phyloP scores from a whole-genome alignment of 2,888 invertebrate species.

The Keiferia lycopersicella region DNA sequence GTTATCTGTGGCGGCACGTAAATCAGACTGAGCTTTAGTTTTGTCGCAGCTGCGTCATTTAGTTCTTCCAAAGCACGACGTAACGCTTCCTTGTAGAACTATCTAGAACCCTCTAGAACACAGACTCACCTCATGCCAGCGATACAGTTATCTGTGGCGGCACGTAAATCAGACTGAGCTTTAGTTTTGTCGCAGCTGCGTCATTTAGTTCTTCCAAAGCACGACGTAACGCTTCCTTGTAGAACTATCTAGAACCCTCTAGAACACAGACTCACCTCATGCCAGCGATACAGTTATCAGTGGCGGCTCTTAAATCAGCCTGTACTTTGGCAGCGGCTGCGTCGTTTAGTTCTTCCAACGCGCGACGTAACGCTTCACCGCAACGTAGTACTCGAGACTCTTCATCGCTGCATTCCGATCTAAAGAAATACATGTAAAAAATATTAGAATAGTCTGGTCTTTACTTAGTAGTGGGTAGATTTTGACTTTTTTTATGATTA shows the following conservation, averaged over 20 bases:
- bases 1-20: background rate
- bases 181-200: background rate
- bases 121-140: background rate
- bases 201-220: no score
- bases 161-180: background rate
- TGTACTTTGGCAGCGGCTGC: background rate
- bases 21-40: no score
- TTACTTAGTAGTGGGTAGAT: no score
- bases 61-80: no score
- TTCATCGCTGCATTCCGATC: constrained; percentile 89
- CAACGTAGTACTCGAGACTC: constrained; percentile 86
- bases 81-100: no score
- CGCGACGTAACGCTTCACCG: constrained; percentile 82
- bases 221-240: no score
- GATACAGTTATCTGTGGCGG: background rate
- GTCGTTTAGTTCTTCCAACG: no score
- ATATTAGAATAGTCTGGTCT: background rate
- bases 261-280: background rate
- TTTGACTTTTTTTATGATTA: no score
- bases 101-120: no score
- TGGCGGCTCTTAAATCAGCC: background rate
- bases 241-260: no score
- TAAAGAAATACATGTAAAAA: constrained; percentile 38
- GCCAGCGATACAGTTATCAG: background rate
- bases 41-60: no score